phyloP scores from a whole-genome alignment of 2,888 invertebrate genomes.

The Candidula unifasciata region DNA sequence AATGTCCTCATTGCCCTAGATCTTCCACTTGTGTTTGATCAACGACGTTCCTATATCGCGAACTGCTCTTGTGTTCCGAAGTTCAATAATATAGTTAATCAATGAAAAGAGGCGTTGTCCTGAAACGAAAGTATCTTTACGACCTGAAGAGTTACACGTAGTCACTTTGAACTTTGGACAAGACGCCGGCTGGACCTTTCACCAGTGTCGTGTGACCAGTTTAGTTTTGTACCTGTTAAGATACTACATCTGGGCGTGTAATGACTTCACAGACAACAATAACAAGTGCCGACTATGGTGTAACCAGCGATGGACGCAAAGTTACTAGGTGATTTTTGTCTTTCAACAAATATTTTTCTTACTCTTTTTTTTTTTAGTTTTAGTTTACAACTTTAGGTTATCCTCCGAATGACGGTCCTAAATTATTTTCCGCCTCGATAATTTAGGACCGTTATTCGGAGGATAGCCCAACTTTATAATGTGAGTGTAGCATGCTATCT shows the following conservation, averaged over 20 bases:
- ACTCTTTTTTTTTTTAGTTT: too few relatives aligned
- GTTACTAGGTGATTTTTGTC: constrained; percentile 57
- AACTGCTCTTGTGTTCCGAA: neutral
- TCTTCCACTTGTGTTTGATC: too few relatives aligned
- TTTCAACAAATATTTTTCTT: too few relatives aligned
- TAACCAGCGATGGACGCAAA: constrained; percentile 60
- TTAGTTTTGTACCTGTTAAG: neutral
- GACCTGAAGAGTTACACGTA: constrained; percentile 5
- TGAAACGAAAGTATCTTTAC: neutral
- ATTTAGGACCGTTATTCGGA: too few relatives aligned
- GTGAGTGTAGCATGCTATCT: too few relatives aligned
- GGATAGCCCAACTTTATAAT: too few relatives aligned
- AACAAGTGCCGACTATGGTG: constrained; percentile 58
- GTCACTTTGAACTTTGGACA: constrained; percentile 7
- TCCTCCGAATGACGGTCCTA: too few relatives aligned
- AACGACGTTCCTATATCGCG: too few relatives aligned
- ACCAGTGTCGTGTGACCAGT: too few relatives aligned
- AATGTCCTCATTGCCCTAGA: too few relatives aligned
- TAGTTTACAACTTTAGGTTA: too few relatives aligned
- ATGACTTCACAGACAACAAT: constrained; percentile 48
- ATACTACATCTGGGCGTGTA: neutral
- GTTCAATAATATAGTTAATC: neutral
- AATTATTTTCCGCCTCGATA: too few relatives aligned
- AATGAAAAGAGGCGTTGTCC: neutral
- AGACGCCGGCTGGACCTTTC: neutral